A percentile compares a stretch with the other conserved stretches of the same genome.
Conservation (phyloP, 23 tunicate species). For the Aplidium turbinatum region DNA sequence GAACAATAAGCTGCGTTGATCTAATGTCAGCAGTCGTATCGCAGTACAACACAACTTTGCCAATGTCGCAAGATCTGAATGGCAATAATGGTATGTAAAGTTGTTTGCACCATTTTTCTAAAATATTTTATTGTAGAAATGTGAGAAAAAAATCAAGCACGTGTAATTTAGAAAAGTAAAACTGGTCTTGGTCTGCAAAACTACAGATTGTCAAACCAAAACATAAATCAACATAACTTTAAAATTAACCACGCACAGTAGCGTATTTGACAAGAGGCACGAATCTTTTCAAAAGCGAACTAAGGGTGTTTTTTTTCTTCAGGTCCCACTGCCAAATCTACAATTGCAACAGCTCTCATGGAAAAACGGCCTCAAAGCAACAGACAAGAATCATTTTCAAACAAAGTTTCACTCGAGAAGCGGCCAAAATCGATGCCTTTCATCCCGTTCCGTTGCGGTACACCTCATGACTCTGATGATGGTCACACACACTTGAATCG, state of each 20-base stretch:
- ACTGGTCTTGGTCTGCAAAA: too few species aligned
- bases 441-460: slow-evolving; percentile 84
- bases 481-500: slow-evolving; percentile 17
- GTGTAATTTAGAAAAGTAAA: too few species aligned
- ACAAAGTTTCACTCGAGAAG: neutral
- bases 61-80: slow-evolving; percentile 2
- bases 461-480: slow-evolving; percentile 29
- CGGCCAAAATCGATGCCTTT: slow-evolving; percentile 35
- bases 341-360: slow-evolving; percentile 15
- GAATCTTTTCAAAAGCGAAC: neutral
- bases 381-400: neutral
- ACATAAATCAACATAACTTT: too few species aligned
- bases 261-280: too few species aligned
- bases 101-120: too few species aligned
- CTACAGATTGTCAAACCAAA: too few species aligned
- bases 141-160: too few species aligned
- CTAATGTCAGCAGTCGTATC: slow-evolving; percentile 52
- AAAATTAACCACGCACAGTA: too few species aligned
- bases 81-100: neutral
- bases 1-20: slow-evolving; percentile 67
- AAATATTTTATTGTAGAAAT: too few species aligned
- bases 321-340: slow-evolving; percentile 5
- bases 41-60: slow-evolving; percentile 55
- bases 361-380: neutral
- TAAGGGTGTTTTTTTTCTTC: neutral